Evolutionary conservation across 2,113 vertebrate species (phyloP).

Genomic region (Theristicus caerulescens): DNA sequence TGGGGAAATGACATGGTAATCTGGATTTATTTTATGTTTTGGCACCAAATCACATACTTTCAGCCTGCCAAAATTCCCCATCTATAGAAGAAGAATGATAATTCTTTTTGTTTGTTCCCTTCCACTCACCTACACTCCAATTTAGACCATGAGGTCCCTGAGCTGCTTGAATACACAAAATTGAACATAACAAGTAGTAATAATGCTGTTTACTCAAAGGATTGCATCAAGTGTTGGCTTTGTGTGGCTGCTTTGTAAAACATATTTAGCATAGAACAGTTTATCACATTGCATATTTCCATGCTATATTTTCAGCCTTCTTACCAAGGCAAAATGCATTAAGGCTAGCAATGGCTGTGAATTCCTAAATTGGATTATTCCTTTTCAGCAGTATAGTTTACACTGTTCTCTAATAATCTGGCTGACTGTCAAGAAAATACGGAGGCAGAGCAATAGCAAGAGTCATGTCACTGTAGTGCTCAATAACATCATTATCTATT

Average conservation of each 20-base stretch:
- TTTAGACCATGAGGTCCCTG: background rate
- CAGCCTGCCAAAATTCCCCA: background rate
- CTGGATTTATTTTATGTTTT: background rate
- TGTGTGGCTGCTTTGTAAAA: background rate
- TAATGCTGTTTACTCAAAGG: background rate
- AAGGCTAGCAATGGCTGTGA: background rate
- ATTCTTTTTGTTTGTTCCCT: background rate
- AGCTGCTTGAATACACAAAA: background rate
- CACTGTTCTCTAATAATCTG: background rate
- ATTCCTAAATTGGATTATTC: background rate
- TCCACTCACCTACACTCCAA: fast-evolving
- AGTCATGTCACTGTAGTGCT: background rate
- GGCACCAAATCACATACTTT: background rate
- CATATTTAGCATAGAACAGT: background rate
- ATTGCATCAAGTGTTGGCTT: background rate
- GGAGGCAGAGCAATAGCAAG: background rate
- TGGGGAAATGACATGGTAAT: background rate
- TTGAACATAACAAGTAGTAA: background rate
- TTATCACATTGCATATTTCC: background rate
- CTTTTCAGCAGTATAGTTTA: background rate
- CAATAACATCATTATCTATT: background rate
- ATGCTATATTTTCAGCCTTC: background rate
- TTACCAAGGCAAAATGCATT: background rate
- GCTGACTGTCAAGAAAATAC: background rate
- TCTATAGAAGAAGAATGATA: background rate